Evolutionary conservation across 2,888 invertebrate species (phyloP).

Genomic region (Marasmarcha lunaedactyla): DNA sequence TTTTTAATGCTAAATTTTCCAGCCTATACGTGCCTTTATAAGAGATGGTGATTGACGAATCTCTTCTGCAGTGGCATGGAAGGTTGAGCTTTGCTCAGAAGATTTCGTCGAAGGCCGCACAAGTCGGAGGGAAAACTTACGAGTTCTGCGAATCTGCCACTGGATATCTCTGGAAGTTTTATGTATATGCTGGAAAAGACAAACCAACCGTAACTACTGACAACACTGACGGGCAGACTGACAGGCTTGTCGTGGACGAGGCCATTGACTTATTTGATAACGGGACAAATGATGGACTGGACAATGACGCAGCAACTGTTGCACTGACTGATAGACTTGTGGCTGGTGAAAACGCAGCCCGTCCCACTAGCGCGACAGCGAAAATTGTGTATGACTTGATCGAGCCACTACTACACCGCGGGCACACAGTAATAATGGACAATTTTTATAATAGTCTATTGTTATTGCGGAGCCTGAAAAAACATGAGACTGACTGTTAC

Average conservation of each 20-base stretch:
- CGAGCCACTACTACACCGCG: constrained; percentile 5
- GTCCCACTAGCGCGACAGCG: background rate
- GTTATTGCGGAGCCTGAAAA: constrained; percentile 14
- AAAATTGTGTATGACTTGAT: background rate
- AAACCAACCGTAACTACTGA: constrained; percentile 4
- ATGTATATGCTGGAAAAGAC: constrained; percentile 15
- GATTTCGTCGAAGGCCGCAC: constrained; percentile 5
- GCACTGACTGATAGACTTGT: too few relatives aligned
- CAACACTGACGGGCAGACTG: constrained; percentile 2
- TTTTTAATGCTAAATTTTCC: constrained; percentile 18
- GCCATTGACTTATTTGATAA: background rate
- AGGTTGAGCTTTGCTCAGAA: constrained; percentile 17
- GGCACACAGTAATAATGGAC: constrained; percentile 16
- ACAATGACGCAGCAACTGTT: background rate
- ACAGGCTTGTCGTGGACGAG: background rate
- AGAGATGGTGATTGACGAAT: constrained; percentile 20
- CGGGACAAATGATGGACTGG: background rate
- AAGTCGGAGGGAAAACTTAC: constrained; percentile 10
- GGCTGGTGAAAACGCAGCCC: background rate
- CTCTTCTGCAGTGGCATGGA: constrained; percentile 19
- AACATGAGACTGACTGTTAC: constrained; percentile 12
- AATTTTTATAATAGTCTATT: constrained; percentile 19
- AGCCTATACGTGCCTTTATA: constrained; percentile 16
- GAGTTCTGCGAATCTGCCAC: constrained; percentile 19
- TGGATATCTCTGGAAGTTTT: constrained; percentile 19